Percentiles rank a stretch among this genome's conserved stretches.
phyloP scores from a whole-genome alignment of 2,888 invertebrate genomes.

The Carabus problematicus region DNA sequence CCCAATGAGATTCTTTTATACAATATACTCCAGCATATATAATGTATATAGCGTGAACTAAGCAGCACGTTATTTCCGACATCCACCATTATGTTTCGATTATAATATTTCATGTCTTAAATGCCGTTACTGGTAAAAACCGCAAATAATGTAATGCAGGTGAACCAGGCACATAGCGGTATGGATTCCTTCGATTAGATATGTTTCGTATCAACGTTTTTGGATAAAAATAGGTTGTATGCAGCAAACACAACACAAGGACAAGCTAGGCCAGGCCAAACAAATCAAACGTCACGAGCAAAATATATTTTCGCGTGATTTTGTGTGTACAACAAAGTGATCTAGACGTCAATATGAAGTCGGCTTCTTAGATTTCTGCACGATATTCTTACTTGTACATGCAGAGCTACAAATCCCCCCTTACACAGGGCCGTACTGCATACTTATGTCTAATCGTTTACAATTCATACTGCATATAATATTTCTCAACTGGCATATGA shows the following conservation, averaged over 20 bases:
- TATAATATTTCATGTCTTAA: too few species aligned
- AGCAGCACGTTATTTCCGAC: too few species aligned
- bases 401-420: too few species aligned
- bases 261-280: not conserved
- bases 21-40: too few species aligned
- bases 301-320: constrained; percentile 41
- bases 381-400: not conserved
- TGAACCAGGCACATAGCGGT: constrained; percentile 21
- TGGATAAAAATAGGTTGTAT: constrained; percentile 36
- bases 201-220: constrained; percentile 30
- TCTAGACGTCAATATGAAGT: constrained; percentile 32
- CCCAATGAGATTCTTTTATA: not conserved
- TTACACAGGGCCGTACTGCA: too few species aligned
- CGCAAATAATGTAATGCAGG: constrained; percentile 20
- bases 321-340: constrained; percentile 25
- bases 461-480: too few species aligned
- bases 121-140: not conserved
- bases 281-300: constrained; percentile 34
- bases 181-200: constrained; percentile 41
- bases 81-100: too few species aligned
- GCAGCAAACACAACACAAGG: constrained; percentile 6
- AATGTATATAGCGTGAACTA: too few species aligned
- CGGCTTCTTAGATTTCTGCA: too few species aligned
- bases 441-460: too few species aligned
- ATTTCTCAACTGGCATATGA: too few species aligned